These are phyloP conservation scores for Orussus abietinus DNA, from an alignment of 1,140 invertebrate genomes.

Conservation along the genomic window DNA sequence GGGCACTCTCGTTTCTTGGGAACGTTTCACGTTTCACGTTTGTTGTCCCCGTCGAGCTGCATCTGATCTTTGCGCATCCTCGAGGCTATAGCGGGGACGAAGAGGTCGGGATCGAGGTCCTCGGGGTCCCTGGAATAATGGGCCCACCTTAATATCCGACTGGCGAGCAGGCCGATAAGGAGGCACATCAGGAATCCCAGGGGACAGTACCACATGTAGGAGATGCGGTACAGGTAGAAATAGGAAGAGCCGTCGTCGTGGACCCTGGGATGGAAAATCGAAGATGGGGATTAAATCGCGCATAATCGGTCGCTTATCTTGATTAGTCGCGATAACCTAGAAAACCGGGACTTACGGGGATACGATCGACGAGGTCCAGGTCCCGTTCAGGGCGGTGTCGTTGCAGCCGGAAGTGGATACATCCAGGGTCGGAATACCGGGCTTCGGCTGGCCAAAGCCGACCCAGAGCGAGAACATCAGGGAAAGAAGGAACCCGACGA, in stretches of 20 bases:
- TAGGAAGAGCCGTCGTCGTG: conserved; percentile 20
- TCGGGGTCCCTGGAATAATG: conserved; percentile 29
- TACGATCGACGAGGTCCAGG: background rate
- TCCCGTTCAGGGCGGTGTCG: conserved; percentile 18
- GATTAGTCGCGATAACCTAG: too few species aligned
- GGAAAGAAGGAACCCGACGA: conserved; percentile 65
- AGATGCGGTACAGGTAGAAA: conserved; percentile 57
- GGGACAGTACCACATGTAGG: conserved; percentile 67
- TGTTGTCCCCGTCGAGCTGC: too few species aligned
- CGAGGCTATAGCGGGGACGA: conserved; percentile 53
- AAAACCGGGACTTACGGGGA: background rate
- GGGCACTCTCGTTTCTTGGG: too few species aligned
- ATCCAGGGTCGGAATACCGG: conserved; percentile 56
- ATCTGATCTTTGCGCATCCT: conserved; percentile 3
- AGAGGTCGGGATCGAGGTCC: conserved; percentile 59
- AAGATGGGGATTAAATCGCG: too few species aligned
- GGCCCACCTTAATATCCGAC: conserved; percentile 42
- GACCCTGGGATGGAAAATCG: too few species aligned
- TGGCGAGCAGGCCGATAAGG: conserved; percentile 61
- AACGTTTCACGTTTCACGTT: too few species aligned
- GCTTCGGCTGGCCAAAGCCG: conserved; percentile 76
- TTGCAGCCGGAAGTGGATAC: conserved; percentile 59
- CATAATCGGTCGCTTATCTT: background rate
- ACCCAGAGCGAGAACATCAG: conserved; percentile 75
- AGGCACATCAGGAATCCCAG: conserved; percentile 66